Percentiles rank a stretch among this genome's conserved stretches.
Conservation (phyloP, 2,888 invertebrate genomes). For the Pyralis farinalis region DNA sequence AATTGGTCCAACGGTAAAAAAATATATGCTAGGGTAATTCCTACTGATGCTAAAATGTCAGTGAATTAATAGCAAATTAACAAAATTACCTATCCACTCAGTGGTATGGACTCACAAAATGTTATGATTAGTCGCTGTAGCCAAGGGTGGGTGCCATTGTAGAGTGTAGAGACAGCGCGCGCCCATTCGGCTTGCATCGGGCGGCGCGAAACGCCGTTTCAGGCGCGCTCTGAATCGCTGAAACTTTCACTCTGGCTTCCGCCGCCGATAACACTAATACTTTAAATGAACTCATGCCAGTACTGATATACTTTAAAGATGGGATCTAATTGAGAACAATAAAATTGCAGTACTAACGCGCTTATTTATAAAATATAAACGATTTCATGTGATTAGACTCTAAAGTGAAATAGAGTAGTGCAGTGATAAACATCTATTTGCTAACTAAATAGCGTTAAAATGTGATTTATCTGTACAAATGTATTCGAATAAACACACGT, state of each 20-base stretch:
- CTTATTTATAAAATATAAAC: not conserved
- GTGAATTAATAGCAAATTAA: too few species aligned
- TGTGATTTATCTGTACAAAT: conserved; percentile 22
- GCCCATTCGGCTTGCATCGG: conserved; percentile 55
- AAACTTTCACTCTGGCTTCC: conserved; percentile 53
- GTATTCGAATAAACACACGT: conserved; percentile 21
- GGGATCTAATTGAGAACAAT: too few species aligned
- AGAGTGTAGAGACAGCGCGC: conserved; percentile 7
- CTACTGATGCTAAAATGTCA: too few species aligned
- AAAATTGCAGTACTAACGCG: too few species aligned
- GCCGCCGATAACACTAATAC: too few species aligned
- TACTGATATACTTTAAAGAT: too few species aligned
- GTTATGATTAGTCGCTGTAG: conserved; percentile 18
- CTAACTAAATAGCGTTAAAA: conserved; percentile 12
- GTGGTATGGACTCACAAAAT: conserved; percentile 16
- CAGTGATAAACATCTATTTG: conserved; percentile 17
- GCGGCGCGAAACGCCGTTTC: conserved; percentile 51
- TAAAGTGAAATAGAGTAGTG: conserved; percentile 2
- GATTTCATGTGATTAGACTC: not conserved
- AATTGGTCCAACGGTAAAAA: too few species aligned
- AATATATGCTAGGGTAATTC: too few species aligned
- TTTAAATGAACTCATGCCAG: too few species aligned
- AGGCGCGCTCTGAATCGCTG: conserved; percentile 30
- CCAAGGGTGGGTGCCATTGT: conserved; percentile 34
- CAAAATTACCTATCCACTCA: conserved; percentile 10